Base-by-base conservation (phyloP, 1,140 invertebrate genomes). In the Eubasilissa regina region DNA sequence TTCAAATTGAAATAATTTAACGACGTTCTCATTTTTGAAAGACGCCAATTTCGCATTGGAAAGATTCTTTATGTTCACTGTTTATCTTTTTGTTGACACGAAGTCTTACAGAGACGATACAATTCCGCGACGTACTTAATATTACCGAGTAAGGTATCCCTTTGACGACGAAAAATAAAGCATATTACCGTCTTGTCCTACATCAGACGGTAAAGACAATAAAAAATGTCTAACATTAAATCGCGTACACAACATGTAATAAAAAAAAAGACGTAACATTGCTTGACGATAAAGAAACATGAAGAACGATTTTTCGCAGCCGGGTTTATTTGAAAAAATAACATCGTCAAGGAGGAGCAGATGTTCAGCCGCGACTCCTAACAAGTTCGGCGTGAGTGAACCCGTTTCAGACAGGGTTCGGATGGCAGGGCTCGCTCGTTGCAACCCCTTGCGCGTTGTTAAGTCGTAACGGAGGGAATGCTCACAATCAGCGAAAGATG, bases 281-380 rank as follows among this genome's bases (percentile, higher is more conserved):
- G 8, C 48, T 4, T 3, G 48, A 51, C 11, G 48, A 8, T 51
- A 51, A 51, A 35, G 25, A 35, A 51, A 51, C n/a, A 8, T 15
- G 48, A 51, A 51, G 48, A 51, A 15, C 48, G 48, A 51, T 51
- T 51, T 35, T 51, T 51, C 48, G n/a, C 48, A 51, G 48, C 48
- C n/a, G 11, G 48, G 48, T 51, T 51, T 51, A 51, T 51, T 13
- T 51, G 48, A 51, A 51, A n/a, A 51, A 51, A 51, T 51, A 51
- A 51, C 48, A 51, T 15, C 48, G 9, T 51, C 9, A n/a, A n/a
- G n/a, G n/a, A 15, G 48, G 48, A 51, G 48, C 48, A 51, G 48
- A 51, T 51, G 48, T 51, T 51, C 48, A 1, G n/a, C n/a, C 11
- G 48, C 8, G n/a, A 1, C 1, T 51, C 48, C 11, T 13, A 12